These are phyloP conservation scores for Rhombomys opimus DNA, from an alignment of 2,113 vertebrate species.

Conservation along the genomic window DNA sequence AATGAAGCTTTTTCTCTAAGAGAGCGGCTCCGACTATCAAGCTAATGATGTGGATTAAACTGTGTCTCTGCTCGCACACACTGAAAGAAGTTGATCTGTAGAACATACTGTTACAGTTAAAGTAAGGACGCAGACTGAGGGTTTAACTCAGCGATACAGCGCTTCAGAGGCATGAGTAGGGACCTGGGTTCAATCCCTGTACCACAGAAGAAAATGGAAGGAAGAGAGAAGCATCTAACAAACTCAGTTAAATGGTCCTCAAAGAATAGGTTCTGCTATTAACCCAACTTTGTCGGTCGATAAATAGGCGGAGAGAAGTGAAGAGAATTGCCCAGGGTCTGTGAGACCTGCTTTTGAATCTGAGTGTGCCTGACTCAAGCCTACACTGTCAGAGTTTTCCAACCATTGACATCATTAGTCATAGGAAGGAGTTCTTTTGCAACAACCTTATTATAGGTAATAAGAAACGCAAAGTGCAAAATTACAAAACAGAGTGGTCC, in stretches of 20 bases:
- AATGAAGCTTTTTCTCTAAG: not conserved
- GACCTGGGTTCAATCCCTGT: not conserved
- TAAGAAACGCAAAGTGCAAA: not conserved
- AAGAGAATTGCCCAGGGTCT: not conserved
- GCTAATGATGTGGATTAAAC: not conserved
- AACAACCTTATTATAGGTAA: not conserved
- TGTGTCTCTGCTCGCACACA: not conserved
- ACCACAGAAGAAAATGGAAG: too few species aligned
- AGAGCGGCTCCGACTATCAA: not conserved
- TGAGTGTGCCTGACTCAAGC: not conserved
- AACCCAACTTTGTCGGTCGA: not conserved
- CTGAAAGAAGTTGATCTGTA: not conserved
- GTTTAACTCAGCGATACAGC: not conserved
- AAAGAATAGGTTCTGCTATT: not conserved
- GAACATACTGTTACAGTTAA: not conserved
- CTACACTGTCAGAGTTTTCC: too few species aligned
- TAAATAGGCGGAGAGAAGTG: not conserved
- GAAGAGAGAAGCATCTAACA: not conserved
- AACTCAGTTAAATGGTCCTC: not conserved
- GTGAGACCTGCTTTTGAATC: not conserved
- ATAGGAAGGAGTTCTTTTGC: not conserved
- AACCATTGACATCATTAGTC: not conserved
- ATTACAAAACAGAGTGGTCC: not conserved
- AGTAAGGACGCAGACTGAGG: not conserved
- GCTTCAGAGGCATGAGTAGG: not conserved